Evolutionary conservation across 1,140 invertebrate species (phyloP), one percentile per base, ranked within the genome.

Genomic region (Drosophila sucinea): DNA sequence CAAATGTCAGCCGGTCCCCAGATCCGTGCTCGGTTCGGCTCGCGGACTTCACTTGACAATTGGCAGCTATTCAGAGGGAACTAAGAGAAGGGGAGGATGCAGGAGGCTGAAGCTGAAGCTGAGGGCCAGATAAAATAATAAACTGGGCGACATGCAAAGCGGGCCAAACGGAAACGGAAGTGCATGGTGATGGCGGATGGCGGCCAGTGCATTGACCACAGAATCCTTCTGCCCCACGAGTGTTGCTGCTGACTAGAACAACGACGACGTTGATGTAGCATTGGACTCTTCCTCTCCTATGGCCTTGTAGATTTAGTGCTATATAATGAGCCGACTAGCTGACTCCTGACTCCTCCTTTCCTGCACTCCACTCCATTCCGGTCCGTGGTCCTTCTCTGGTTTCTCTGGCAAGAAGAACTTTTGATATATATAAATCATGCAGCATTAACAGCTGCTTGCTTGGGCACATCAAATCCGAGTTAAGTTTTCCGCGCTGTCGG

Each of bases 381-480:
- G 44, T 61, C 47, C 57, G 47, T 35, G 51, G 38, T 58, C 62
- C 62, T 38, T 38, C 35, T 38, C 35, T 38, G 35, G 35, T 38
- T 58, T 27, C 58, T 56, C 41, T 68, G 65, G 70, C 73, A 65
- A 65, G 64, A 38, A 7, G 5, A 51, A 51, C 25, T 47, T 51
- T 67, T 64, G 35, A 67, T 77, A 83, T 83, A 67, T 77, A 83
- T 83, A 83, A 83, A 85, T 85, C 81, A 83, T 83, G 73, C 77
- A 79, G 73, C 77, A 83, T 83, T 83, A 83, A 80, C 81, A 85
- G 81, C 81, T 81, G 81, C 81, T 85, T 81, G 81, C 81, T 85
- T 70, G 81, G 81, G 69, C 79, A 85, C 81, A 83, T 83, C 81
- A 83, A 83, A 83, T 83, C 66, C 69, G 81, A 81, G 81, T 83